phyloP scores from a whole-genome alignment of 2,113 vertebrate species.

The Calyptomena viridis region DNA sequence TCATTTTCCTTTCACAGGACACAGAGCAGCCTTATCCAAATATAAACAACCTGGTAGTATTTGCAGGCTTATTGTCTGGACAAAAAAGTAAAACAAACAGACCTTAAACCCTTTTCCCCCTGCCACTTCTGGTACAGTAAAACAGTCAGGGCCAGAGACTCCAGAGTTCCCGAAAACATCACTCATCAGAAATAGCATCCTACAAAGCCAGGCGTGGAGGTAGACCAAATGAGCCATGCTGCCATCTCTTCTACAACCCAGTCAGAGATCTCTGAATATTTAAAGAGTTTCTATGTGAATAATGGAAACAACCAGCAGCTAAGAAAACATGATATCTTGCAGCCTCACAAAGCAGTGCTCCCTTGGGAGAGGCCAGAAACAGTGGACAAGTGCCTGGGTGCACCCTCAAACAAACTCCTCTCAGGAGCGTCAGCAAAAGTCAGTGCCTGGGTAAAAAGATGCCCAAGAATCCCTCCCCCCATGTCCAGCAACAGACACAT shows the following conservation, averaged over 20 bases:
- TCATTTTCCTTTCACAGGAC: constrained; percentile 69
- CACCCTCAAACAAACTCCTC: background rate
- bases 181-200: background rate
- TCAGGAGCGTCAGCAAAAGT: background rate
- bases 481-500: fast-evolving
- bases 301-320: background rate
- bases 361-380: background rate
- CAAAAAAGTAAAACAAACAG: constrained; percentile 54
- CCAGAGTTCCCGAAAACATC: background rate
- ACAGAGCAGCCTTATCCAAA: constrained; percentile 27
- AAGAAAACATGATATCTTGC: background rate
- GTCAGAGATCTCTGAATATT: background rate
- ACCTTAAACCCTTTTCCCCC: constrained; percentile 22
- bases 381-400: background rate
- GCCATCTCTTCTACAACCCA: background rate
- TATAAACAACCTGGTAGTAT: constrained; percentile 54
- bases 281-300: background rate
- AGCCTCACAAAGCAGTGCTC: fast-evolving
- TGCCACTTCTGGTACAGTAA: constrained; percentile 5
- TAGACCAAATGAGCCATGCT: fast-evolving
- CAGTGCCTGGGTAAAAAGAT: background rate
- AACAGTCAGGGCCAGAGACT: background rate
- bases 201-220: background rate
- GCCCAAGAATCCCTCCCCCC: background rate
- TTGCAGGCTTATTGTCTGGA: constrained; percentile 48